Evolutionary conservation across 2,113 vertebrate genomes (phyloP), one percentile per base, ranked within the genome.

Genomic region (Balaeniceps rex): DNA sequence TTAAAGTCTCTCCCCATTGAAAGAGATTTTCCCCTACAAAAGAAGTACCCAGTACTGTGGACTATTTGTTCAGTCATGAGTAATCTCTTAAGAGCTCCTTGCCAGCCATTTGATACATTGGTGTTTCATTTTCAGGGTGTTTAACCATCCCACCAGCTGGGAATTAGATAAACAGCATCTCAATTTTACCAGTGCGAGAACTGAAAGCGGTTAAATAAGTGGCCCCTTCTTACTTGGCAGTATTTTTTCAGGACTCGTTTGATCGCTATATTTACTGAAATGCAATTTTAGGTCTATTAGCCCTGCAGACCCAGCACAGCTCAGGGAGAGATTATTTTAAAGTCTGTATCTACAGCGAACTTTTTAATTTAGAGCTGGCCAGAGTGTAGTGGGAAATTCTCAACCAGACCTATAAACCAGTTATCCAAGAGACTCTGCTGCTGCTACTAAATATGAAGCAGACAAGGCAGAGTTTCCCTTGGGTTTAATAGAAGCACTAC

Each of bases 41-140:
- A 83, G 75, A 90, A 83, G 25, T 64, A 42, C 25, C 15, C 64
- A 33, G 57, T 54, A 42, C 38, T 81, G 42, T 71, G 54, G 72
- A 23, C 79, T 77, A 31, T 75, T 77, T 74, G 38, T 54, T 94
- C 55, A 86, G 68, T 78, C 12, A 0, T 90, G 84, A 93, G 24
- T 80, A 80, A 93, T 93, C 84, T 80, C 81, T 83, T 72, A 71
- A 88, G 52, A 90, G 36, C 52, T 82, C 49, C 74, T 88, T 88
- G 66, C 66, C 54, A 77, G 65, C 49, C 58, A 42, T 83, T 86
- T 90, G 40, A 58, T 61, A 65, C 0, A 0, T 66, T 83, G 44
- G 23, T 89, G 66, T 90, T 95, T 93, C 63, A 54, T 92, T 95
- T 92, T 94, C 85, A 86, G 71, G 54, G 16, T 90, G 23, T 95